Evolutionary conservation across 1,140 invertebrate genomes (phyloP), one percentile per base, ranked within the genome.

Genomic region (Callitettix versicolor): DNA sequence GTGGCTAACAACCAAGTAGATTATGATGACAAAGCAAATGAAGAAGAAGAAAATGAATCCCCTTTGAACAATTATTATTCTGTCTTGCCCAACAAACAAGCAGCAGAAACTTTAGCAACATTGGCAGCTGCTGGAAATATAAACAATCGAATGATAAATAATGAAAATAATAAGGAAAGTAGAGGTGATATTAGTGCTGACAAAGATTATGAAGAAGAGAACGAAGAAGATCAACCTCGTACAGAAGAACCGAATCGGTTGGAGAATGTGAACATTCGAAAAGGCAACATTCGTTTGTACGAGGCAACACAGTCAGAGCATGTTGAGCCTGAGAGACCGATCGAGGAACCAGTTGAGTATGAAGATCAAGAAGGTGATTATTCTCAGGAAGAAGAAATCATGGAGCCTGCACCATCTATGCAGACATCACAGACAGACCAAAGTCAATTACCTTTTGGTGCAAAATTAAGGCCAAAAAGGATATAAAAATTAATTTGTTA

Each of bases 41-140:
- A 53, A 1, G 58, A 52, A 21, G 30, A 24, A 3, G 46, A 34
- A 15, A 41, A 18, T 21, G 15, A 20, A 3, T 9, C 18, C 21
- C 15, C 44, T n/a, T 34, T 42, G 22, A 33, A 47, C 47, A 15
- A 22, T n/a, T 24, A 44, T 14, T 76, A 75, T 53, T 70, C 74
- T 7, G 71, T 71, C 0, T 61, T 78, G 18, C 72, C 76, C 0
- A 76, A 70, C 57, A 68, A 69, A 50, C 71, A 78, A 42, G 67
- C 72, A 0, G 75, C 75, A 2, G 75, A 78, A 49, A 69, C 73
- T 49, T 64, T 78, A 22, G 73, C 75, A 2, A 68, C 71, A 0
- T 58, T 78, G 3, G 75, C 76, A n/a, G 54, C 54, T n/a, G 33
- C 54, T 2, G 54, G 54, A n/a, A 47, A 22, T 22, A 49, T 51